A percentile compares a stretch with the other conserved stretches of the same genome.
Evolutionary conservation across 2,113 vertebrate genomes (phyloP).

Genomic region (Elaphurus davidianus): DNA sequence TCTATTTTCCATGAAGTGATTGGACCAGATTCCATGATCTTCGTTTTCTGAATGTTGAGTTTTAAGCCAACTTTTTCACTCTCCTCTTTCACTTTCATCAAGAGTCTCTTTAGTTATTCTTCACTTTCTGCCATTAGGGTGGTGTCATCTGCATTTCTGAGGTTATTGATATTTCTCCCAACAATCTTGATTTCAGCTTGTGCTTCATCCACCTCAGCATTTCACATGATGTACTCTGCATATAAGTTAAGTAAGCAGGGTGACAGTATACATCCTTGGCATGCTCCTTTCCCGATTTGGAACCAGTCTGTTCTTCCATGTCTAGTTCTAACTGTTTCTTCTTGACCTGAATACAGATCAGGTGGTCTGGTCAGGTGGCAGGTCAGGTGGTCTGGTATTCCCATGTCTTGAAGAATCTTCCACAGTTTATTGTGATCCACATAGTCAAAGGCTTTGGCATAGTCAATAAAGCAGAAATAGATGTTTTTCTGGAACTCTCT

Average conservation of each 20-base stretch:
- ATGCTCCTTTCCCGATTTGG: background rate
- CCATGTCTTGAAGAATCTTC: background rate
- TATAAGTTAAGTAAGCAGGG: background rate
- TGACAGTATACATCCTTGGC: background rate
- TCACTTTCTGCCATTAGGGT: background rate
- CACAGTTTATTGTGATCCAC: background rate
- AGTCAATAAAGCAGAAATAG: background rate
- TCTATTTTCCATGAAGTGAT: background rate
- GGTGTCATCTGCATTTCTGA: background rate
- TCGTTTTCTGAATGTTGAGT: background rate
- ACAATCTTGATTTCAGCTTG: background rate
- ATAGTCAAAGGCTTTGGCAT: background rate
- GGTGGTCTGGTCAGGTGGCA: background rate
- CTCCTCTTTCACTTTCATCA: background rate
- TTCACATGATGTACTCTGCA: background rate
- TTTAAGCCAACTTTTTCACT: background rate
- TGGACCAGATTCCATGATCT: background rate
- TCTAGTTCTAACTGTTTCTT: background rate
- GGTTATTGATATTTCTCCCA: background rate
- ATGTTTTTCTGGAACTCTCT: background rate
- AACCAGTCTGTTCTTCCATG: background rate
- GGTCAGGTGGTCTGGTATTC: background rate
- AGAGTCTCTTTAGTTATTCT: background rate
- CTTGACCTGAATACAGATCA: background rate
- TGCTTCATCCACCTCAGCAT: background rate